A percentile compares a stretch with the other conserved stretches of the same genome.
These are phyloP conservation scores for Philhelius pedissequus DNA, from an alignment of 2,888 invertebrate genomes.

Conservation along the genomic window DNA sequence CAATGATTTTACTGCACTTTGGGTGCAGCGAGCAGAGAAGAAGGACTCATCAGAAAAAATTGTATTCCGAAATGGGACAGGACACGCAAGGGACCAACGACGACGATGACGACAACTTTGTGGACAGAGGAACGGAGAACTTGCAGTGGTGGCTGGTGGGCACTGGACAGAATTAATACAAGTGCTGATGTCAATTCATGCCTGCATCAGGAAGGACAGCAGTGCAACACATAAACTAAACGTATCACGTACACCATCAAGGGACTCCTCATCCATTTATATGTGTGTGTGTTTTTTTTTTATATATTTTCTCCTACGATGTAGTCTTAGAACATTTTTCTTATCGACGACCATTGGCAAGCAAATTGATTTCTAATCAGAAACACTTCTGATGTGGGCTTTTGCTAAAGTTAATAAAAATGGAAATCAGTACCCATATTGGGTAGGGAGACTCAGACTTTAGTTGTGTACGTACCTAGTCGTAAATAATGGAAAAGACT, in stretches of 20 bases:
- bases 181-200: conserved; percentile 50
- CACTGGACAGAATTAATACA: background rate
- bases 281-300: background rate
- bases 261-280: background rate
- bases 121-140: conserved; percentile 21
- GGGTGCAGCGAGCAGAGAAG: background rate
- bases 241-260: conserved; percentile 12
- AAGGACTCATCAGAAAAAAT: background rate
- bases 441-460: too few relatives aligned
- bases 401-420: conserved; percentile 37
- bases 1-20: conserved; percentile 27
- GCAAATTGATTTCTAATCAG: conserved; percentile 50
- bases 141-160: conserved; percentile 1
- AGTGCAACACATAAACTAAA: conserved; percentile 38
- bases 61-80: conserved; percentile 18
- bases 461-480: too few relatives aligned
- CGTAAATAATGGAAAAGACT: background rate
- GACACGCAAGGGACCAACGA: conserved; percentile 26
- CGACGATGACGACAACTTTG: conserved; percentile 16
- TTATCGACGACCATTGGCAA: conserved; percentile 18
- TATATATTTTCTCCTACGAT: background rate
- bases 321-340: background rate
- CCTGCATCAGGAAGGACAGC: conserved; percentile 14
- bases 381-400: conserved; percentile 32
- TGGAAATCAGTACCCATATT: conserved; percentile 23